These are phyloP conservation scores for Proteles cristata DNA, from an alignment of 2,113 vertebrate genomes.

Conservation along the genomic window DNA sequence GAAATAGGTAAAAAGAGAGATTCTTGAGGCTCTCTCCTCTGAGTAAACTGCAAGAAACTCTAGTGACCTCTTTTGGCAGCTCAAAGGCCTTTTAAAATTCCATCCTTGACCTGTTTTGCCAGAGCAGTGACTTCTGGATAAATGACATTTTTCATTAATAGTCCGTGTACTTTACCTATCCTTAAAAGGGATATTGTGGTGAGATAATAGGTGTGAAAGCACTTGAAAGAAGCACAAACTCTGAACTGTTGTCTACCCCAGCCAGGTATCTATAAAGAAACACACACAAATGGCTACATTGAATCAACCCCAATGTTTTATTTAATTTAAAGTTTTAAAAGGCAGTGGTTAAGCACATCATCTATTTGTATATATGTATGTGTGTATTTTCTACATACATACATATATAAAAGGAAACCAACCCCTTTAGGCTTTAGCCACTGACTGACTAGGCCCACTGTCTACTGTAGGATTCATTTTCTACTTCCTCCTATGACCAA, in stretches of 20 bases:
- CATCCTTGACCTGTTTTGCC: neutral
- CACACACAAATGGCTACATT: constrained; percentile 75
- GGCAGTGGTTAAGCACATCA: constrained; percentile 83
- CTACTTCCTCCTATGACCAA: constrained; percentile 70
- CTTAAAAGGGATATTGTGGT: neutral
- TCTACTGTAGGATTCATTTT: constrained; percentile 54
- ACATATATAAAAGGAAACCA: constrained; percentile 71
- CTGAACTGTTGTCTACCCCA: neutral
- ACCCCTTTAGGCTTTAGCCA: constrained; percentile 72
- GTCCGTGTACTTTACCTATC: neutral
- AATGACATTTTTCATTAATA: neutral
- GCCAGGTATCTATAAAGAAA: constrained; percentile 66
- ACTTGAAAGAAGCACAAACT: constrained; percentile 37
- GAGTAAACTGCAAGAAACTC: neutral
- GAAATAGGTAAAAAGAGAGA: neutral
- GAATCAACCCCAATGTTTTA: constrained; percentile 83
- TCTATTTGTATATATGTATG: constrained; percentile 56
- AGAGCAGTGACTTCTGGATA: neutral
- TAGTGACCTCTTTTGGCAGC: neutral
- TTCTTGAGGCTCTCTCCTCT: neutral
- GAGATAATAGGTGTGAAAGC: neutral
- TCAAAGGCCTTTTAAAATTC: constrained; percentile 3
- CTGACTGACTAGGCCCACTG: constrained; percentile 58
- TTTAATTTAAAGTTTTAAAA: constrained; percentile 84
- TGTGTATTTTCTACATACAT: neutral